Percentiles rank a stretch among this genome's conserved stretches.
phyloP scores from a whole-genome alignment of 2,113 vertebrate genomes.

The Dromas ardeola region DNA sequence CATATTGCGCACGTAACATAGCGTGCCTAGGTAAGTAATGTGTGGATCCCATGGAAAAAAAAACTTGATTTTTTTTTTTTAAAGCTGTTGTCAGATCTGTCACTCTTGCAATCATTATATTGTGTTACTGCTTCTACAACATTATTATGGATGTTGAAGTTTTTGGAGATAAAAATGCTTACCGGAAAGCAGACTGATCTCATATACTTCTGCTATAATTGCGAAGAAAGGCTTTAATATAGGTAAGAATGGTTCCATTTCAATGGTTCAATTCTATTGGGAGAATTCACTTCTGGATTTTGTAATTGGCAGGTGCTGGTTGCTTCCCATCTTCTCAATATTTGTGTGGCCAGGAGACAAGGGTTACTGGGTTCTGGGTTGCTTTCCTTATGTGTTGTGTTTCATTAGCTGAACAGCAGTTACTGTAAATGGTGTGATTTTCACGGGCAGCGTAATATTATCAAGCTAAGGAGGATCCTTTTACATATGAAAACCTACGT shows the following conservation, averaged over 20 bases:
- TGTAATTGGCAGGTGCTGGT: background rate
- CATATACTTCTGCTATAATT: background rate
- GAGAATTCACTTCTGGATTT: background rate
- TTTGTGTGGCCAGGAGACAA: background rate
- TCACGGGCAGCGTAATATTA: background rate
- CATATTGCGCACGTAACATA: background rate
- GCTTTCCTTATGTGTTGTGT: background rate
- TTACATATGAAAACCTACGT: rapidly evolving
- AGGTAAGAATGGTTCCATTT: background rate
- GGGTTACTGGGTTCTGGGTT: background rate
- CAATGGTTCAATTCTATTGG: background rate
- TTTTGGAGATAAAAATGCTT: background rate
- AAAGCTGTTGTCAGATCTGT: background rate
- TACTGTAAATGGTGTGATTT: background rate
- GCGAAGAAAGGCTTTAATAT: background rate
- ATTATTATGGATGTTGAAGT: background rate
- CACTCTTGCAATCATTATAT: background rate
- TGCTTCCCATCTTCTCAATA: background rate
- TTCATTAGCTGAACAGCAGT: background rate
- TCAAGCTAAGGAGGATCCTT: background rate
- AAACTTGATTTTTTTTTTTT: background rate
- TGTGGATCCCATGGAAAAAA: background rate
- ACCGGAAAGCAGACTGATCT: background rate
- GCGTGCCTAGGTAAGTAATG: background rate
- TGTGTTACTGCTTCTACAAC: background rate